Conservation (phyloP, 2,113 vertebrate species). For the Xyrauchen texanus region DNA sequence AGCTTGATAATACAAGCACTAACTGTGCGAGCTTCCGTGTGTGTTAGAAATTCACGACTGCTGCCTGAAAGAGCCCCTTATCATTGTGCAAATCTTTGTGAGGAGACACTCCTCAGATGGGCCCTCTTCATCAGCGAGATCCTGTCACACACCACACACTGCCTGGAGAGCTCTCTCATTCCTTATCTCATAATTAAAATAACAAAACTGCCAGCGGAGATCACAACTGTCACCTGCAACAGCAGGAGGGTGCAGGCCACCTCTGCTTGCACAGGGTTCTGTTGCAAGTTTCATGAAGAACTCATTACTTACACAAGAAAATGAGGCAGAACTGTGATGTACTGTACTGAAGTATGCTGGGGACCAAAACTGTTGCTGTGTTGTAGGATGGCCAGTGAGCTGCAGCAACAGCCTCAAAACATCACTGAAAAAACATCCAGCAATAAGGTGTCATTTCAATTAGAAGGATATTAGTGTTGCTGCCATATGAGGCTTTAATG, state of each 20-base stretch:
- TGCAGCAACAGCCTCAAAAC: not conserved
- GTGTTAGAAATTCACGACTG: conserved; percentile 40
- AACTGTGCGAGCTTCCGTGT: conserved; percentile 7
- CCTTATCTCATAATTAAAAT: conserved; percentile 83
- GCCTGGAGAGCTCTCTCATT: conserved; percentile 78
- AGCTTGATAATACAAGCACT: not conserved
- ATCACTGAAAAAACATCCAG: too few relatives aligned
- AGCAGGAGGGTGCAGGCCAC: conserved; percentile 37
- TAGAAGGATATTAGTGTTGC: too few relatives aligned
- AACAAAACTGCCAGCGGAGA: conserved; percentile 77
- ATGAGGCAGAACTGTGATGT: not conserved
- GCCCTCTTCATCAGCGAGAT: conserved; percentile 74
- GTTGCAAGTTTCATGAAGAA: conserved; percentile 61
- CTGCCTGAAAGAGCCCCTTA: conserved; percentile 73
- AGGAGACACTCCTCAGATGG: conserved; percentile 71
- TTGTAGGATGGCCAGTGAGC: not conserved
- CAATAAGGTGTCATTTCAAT: too few relatives aligned
- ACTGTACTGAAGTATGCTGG: not conserved
- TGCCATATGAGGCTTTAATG: too few relatives aligned
- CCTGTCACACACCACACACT: conserved; percentile 78
- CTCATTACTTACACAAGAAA: conserved; percentile 33
- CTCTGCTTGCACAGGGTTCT: not conserved
- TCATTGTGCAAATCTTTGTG: conserved; percentile 71
- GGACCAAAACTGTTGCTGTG: not conserved
- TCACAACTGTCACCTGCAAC: conserved; percentile 72